Conservation (phyloP, 2,113 vertebrate genomes). For the Rhineura floridana region DNA sequence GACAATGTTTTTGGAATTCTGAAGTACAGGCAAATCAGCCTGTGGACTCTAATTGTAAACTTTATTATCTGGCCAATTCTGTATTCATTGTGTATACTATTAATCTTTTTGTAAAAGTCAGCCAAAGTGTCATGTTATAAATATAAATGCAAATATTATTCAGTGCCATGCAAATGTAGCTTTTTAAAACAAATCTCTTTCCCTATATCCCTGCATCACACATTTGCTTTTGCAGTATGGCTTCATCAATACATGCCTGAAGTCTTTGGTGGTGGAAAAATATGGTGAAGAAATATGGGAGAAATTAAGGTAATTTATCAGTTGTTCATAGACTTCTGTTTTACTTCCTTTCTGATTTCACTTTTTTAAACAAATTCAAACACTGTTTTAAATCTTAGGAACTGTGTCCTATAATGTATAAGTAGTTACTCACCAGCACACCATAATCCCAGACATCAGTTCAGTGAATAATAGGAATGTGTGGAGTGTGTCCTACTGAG, state of each 20-base stretch:
- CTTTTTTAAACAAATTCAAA: neutral
- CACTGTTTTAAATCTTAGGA: neutral
- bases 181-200: neutral
- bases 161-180: neutral
- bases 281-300: slow-evolving; percentile 81
- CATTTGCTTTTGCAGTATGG: slow-evolving; percentile 77
- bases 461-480: neutral
- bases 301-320: slow-evolving; percentile 76
- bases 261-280: slow-evolving; percentile 78
- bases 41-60: neutral
- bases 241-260: slow-evolving; percentile 80
- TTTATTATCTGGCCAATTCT: neutral
- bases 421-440: neutral
- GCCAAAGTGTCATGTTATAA: neutral
- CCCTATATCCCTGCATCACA: rapidly evolving
- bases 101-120: neutral
- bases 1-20: neutral
- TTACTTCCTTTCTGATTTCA: neutral
- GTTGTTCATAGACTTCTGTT: neutral
- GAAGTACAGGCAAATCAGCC: neutral
- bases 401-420: neutral
- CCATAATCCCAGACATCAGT: neutral
- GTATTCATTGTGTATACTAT: neutral
- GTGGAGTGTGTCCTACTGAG: neutral
- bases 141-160: slow-evolving; percentile 12